Conservation (phyloP, 2,113 vertebrate genomes). For the Pampusana beccarii region DNA sequence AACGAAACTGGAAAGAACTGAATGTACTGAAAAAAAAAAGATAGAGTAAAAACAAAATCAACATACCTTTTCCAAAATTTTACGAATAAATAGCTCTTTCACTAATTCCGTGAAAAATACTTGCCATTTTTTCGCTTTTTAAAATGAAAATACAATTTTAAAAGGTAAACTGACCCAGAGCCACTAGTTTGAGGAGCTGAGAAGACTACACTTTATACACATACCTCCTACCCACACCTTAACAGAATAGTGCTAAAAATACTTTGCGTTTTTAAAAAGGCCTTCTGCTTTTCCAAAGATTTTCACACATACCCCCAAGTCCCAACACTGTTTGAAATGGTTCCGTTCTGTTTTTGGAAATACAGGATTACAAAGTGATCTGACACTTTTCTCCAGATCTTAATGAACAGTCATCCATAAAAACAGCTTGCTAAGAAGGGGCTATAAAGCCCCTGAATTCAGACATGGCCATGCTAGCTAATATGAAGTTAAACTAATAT, state of each 20-base stretch:
- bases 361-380: neutral
- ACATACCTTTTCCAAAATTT: neutral
- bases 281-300: neutral
- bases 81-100: neutral
- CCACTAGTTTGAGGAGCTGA: neutral
- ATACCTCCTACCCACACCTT: neutral
- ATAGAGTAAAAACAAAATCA: neutral
- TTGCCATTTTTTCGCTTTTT: neutral
- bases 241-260: neutral
- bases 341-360: neutral
- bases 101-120: neutral
- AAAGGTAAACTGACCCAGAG: fast-evolving
- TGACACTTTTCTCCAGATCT: neutral
- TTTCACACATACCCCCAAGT: neutral
- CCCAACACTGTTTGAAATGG: neutral
- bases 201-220: neutral
- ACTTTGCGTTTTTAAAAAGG: neutral
- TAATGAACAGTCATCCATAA: neutral
- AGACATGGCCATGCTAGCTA: neutral
- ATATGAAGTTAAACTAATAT: neutral
- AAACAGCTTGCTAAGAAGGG: neutral
- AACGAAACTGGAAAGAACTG: neutral
- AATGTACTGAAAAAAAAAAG: neutral
- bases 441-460: neutral
- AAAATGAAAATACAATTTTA: neutral